Percentiles rank a stretch among this genome's conserved stretches.
These are phyloP conservation scores for Pentalonia nigronervosa DNA, from an alignment of 1,140 invertebrate species.

Conservation along the genomic window DNA sequence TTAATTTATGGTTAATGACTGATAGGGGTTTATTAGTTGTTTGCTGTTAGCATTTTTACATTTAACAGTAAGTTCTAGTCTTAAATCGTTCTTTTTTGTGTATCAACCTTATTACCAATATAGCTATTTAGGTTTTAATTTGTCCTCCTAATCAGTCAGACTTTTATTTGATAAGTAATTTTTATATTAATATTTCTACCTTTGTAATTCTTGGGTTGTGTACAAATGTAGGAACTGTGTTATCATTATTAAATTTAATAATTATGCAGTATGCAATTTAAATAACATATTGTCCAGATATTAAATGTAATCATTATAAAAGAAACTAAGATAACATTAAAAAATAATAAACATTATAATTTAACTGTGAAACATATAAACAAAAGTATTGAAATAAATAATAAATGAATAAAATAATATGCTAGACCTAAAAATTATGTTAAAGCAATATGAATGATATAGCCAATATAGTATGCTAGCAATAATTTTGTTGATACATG, in stretches of 20 bases:
- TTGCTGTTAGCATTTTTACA: background rate
- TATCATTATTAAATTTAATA: background rate
- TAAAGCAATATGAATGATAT: background rate
- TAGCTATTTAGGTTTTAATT: background rate
- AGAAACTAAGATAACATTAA: background rate
- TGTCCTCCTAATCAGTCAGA: no score
- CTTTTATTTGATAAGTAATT: no score
- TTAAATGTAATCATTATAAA: slow-evolving; percentile 11
- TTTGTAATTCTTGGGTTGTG: no score
- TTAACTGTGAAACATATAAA: background rate
- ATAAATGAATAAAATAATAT: slow-evolving; percentile 1
- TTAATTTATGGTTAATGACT: background rate
- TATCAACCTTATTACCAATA: background rate
- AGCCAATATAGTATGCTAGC: background rate
- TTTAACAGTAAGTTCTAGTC: background rate
- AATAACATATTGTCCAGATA: background rate
- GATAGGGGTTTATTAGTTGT: background rate
- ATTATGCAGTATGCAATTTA: background rate
- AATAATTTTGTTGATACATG: slow-evolving; percentile 25
- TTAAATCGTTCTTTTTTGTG: background rate
- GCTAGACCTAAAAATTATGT: background rate
- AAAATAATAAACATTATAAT: slow-evolving; percentile 22
- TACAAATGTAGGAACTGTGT: no score
- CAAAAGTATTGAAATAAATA: slow-evolving; percentile 23
- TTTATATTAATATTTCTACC: no score